A percentile compares a stretch with the other conserved stretches of the same genome.
Conservation (phyloP, 2,888 invertebrate species). For the Sminthurinus aureus region DNA sequence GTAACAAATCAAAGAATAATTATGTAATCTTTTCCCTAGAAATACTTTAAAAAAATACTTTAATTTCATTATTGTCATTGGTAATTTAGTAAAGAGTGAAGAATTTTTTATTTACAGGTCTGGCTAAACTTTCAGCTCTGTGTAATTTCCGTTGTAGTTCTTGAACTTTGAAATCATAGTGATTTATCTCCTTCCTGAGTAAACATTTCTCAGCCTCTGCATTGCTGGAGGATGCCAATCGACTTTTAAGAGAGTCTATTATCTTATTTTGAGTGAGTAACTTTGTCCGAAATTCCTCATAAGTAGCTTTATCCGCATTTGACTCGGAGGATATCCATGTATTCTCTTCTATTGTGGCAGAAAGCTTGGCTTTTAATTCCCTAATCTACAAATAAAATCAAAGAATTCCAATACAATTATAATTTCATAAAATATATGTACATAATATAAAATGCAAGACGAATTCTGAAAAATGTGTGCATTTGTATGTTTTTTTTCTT, state of each 20-base stretch:
- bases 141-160: slow-evolving; percentile 46
- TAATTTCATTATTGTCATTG: no score
- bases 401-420: background rate
- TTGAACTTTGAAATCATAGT: slow-evolving; percentile 45
- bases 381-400: background rate
- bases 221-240: slow-evolving; percentile 38
- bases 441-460: slow-evolving; percentile 22
- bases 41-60: no score
- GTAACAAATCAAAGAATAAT: background rate
- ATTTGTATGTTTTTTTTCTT: background rate
- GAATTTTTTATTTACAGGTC: slow-evolving; percentile 43
- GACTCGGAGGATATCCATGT: slow-evolving; percentile 24
- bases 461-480: slow-evolving; percentile 27
- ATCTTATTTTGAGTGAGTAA: slow-evolving; percentile 51
- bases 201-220: slow-evolving; percentile 45
- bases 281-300: slow-evolving; percentile 48
- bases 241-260: slow-evolving; percentile 47
- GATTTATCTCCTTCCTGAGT: slow-evolving; percentile 46
- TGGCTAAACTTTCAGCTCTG: slow-evolving; percentile 47
- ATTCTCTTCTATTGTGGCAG: slow-evolving; percentile 28
- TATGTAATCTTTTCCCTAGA: background rate
- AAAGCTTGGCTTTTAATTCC: slow-evolving; percentile 20
- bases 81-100: background rate
- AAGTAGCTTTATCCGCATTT: slow-evolving; percentile 17
- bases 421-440: background rate